A percentile compares a stretch with the other conserved stretches of the same genome.
phyloP scores from a whole-genome alignment of 2,888 invertebrate genomes.

The Aromia moschata region DNA sequence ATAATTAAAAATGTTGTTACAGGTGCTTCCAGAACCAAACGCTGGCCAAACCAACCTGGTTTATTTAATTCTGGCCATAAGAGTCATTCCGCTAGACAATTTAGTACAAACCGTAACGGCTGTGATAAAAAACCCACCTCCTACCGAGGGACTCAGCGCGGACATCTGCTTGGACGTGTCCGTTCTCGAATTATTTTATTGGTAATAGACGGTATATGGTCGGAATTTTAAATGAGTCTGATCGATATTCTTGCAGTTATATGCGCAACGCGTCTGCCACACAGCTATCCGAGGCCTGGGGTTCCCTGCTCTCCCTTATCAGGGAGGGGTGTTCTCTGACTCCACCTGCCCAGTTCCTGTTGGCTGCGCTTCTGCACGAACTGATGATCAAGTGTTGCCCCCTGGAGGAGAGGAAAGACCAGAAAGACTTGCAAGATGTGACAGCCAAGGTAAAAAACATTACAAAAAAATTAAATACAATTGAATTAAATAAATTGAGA shows the following conservation, averaged over 20 bases:
- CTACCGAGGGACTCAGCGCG: conserved; percentile 68
- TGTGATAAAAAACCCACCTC: conserved; percentile 81
- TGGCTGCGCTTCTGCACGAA: conserved; percentile 82
- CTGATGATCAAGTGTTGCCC: conserved; percentile 82
- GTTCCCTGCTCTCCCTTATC: conserved; percentile 76
- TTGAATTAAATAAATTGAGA: no score
- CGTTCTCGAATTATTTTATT: conserved; percentile 82
- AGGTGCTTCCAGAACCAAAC: conserved; percentile 72
- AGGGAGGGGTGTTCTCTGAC: conserved; percentile 77
- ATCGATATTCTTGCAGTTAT: conserved; percentile 60
- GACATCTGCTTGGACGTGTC: conserved; percentile 79
- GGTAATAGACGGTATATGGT: conserved; percentile 54
- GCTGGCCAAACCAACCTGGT: conserved; percentile 79
- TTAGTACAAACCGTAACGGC: conserved; percentile 83
- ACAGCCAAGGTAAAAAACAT: conserved; percentile 73
- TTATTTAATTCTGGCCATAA: conserved; percentile 79
- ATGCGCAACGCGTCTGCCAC: conserved; percentile 74
- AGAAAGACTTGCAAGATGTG: conserved; percentile 81
- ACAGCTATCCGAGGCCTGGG: conserved; percentile 82
- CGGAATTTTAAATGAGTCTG: background rate
- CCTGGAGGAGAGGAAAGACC: conserved; percentile 81
- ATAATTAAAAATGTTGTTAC: conserved; percentile 48
- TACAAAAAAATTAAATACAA: no score
- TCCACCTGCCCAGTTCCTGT: conserved; percentile 81
- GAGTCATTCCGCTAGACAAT: conserved; percentile 85